These are phyloP conservation scores for Hippoglossus stenolepis DNA, from an alignment of 2,113 vertebrate species.

Conservation along the genomic window DNA sequence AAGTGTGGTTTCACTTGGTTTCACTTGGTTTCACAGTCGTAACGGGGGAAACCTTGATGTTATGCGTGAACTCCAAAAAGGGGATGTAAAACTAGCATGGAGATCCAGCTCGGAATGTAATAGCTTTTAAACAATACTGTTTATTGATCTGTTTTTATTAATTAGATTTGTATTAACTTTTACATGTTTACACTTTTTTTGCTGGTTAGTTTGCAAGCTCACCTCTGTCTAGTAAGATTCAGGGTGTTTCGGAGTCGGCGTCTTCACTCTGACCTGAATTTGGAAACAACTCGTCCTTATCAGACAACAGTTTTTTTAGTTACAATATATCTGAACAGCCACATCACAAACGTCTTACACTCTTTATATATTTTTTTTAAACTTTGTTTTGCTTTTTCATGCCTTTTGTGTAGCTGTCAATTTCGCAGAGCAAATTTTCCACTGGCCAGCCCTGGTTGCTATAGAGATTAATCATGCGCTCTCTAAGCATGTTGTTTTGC, in stretches of 20 bases:
- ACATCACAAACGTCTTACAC: constrained; percentile 18
- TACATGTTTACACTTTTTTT: neutral
- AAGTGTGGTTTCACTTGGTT: constrained; percentile 31
- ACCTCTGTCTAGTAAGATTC: neutral
- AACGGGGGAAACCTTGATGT: constrained; percentile 58
- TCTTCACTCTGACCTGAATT: constrained; percentile 45
- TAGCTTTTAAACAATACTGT: neutral
- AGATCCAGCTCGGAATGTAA: neutral
- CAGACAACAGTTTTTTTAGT: neutral
- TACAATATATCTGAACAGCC: constrained; percentile 29
- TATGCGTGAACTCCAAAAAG: neutral
- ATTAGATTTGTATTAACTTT: neutral
- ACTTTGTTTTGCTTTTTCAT: constrained; percentile 12
- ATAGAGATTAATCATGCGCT: constrained; percentile 19
- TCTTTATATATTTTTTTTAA: neutral
- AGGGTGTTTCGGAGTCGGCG: neutral
- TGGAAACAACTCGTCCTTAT: constrained; percentile 35
- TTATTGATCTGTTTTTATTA: neutral
- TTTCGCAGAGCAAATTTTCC: constrained; percentile 40
- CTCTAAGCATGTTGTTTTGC: constrained; percentile 20
- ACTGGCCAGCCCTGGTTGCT: constrained; percentile 33
- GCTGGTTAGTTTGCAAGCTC: too few species aligned
- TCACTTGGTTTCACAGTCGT: constrained; percentile 24
- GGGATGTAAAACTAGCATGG: neutral
- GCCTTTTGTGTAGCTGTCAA: neutral